Base-by-base conservation (phyloP, 35 echinoderm and acorn worm species). In the Apostichopus californicus region DNA sequence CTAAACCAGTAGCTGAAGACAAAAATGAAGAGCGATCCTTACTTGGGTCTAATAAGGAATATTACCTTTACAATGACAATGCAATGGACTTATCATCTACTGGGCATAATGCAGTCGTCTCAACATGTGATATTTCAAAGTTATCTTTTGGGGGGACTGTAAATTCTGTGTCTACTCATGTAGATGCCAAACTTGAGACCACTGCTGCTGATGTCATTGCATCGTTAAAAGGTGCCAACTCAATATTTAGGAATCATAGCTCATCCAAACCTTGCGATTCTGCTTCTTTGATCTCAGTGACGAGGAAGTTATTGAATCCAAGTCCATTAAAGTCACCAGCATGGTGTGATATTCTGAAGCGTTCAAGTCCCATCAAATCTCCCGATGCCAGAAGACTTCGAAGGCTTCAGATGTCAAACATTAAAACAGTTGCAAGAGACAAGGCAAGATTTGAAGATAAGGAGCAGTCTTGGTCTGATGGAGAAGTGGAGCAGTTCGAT, bases 381-480 rank as follows among this genome's bases (percentile, higher is more conserved):
- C 81, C 81, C 5, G 58, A 85, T 25, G 14, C 57, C 5, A 56
- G 55, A 17, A 85, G 23, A 55, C 17, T 85, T n/a, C 55, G 57
- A 11, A 59, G 55, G 58, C 54, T 58, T 17, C 28, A 85, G 81
- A 60, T 18, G 17, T 75, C 71, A n/a, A 75, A 22, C 6, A 75
- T 75, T 22, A 57, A 85, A 23, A 58, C 57, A 59, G 55, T 55
- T 21, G 20, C 81, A 60, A 6, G 9, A 58, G 81, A 85, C 5
- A 58, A 22, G 54, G 58, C 13, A 54, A 10, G 6, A 25, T 85
- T 55, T 22, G 57, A 17, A 58, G 58, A 61, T 8, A 81, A 25
- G 55, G 78, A 81, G 55, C 80, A 83, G 28, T 85, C 81, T 85
- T 85, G 55, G 56, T 85, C 81, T 6, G 81, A 85, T 25, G 57